These are phyloP conservation scores for Tachystola acroxantha DNA, from an alignment of 2,888 invertebrate species.

Conservation along the genomic window DNA sequence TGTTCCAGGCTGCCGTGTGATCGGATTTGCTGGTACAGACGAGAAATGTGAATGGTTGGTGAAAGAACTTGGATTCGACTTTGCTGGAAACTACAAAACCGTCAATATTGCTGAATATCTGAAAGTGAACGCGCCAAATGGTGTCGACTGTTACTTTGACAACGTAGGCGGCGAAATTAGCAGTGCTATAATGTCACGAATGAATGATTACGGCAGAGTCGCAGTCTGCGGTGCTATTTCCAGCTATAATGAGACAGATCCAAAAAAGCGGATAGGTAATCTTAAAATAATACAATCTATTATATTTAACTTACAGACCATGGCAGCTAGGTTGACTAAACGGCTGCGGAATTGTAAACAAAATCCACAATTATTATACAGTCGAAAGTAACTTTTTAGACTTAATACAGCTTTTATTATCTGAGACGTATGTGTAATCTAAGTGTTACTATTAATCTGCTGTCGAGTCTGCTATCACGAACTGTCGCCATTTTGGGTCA, in stretches of 20 bases:
- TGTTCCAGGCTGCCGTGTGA: conserved; percentile 78
- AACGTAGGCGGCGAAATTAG: conserved; percentile 85
- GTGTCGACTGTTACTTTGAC: conserved; percentile 87
- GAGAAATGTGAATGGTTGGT: conserved; percentile 84
- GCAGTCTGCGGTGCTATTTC: conserved; percentile 83
- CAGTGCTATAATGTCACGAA: conserved; percentile 75
- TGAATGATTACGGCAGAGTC: conserved; percentile 80
- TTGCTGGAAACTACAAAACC: conserved; percentile 85
- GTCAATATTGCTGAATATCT: conserved; percentile 72
- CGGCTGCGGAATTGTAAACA: too few relatives aligned
- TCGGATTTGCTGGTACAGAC: conserved; percentile 84
- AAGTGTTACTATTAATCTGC: too few relatives aligned
- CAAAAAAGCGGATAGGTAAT: conserved; percentile 63
- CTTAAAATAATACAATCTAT: too few relatives aligned
- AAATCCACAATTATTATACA: background rate
- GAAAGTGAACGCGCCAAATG: conserved; percentile 81
- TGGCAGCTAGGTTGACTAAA: too few relatives aligned
- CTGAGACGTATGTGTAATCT: too few relatives aligned
- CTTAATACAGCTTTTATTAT: too few relatives aligned
- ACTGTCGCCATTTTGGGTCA: too few relatives aligned
- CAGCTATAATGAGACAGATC: conserved; percentile 75
- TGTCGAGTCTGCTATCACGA: too few relatives aligned
- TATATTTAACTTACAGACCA: too few relatives aligned
- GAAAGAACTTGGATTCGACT: conserved; percentile 81
- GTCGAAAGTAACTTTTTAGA: too few relatives aligned